Conservation (phyloP, 1,140 invertebrate species). For the Macrobrachium rosenbergii region DNA sequence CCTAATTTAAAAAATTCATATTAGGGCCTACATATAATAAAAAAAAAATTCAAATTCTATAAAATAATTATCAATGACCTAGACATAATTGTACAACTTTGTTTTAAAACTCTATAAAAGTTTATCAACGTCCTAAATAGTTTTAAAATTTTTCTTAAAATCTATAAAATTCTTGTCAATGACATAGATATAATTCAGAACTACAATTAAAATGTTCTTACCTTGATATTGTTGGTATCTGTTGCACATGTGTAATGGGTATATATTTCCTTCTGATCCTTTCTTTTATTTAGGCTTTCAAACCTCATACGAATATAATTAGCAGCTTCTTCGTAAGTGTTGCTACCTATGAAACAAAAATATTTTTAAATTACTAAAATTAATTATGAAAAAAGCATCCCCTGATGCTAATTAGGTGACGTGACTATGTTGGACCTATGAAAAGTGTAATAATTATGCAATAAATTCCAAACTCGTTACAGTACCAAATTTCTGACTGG, state of each 20-base stretch:
- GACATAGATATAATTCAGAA: background rate
- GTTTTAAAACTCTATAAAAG: no score
- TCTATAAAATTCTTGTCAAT: background rate
- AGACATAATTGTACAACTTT: background rate
- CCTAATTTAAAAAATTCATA: no score
- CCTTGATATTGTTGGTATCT: slow-evolving; percentile 87
- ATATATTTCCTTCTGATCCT: slow-evolving; percentile 91
- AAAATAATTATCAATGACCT: background rate
- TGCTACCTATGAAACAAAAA: slow-evolving; percentile 77
- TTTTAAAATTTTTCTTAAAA: no score
- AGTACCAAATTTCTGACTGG: no score
- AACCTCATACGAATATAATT: slow-evolving; percentile 92
- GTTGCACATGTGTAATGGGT: slow-evolving; percentile 94
- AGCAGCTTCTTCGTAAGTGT: slow-evolving; percentile 88
- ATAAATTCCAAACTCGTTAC: no score
- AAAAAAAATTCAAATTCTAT: background rate
- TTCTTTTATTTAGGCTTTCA: slow-evolving; percentile 87
- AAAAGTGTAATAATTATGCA: no score
- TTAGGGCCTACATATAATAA: background rate
- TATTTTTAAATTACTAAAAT: background rate
- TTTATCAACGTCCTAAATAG: no score
- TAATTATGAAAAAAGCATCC: background rate
- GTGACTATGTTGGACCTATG: no score
- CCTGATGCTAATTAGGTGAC: background rate
- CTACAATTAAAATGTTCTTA: background rate